These are phyloP conservation scores for Cricetomys ansorgei DNA, from an alignment of 2,113 vertebrate genomes.

Conservation along the genomic window DNA sequence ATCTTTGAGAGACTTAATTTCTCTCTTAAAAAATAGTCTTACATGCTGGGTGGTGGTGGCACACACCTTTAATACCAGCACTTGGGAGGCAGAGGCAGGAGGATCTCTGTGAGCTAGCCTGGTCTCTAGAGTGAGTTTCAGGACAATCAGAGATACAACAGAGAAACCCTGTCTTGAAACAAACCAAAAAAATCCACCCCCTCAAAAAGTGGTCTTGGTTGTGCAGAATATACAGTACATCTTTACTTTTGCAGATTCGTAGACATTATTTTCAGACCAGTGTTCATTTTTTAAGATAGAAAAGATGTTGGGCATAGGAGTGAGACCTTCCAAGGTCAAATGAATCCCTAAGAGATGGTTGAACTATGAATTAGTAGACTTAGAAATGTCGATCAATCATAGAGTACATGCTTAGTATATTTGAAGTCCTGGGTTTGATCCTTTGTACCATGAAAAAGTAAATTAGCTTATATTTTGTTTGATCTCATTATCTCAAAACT, in stretches of 20 bases:
- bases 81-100: too few relatives aligned
- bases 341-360: not conserved
- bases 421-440: not conserved
- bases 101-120: too few relatives aligned
- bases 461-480: constrained; percentile 54
- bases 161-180: too few relatives aligned
- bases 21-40: constrained; percentile 14
- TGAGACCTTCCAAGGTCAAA: not conserved
- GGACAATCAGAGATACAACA: too few relatives aligned
- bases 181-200: too few relatives aligned
- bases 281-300: not conserved
- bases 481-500: constrained; percentile 20
- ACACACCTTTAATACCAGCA: too few relatives aligned
- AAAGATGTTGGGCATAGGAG: not conserved
- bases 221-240: not conserved
- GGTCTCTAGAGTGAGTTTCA: too few relatives aligned
- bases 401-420: not conserved
- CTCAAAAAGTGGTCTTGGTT: too few relatives aligned
- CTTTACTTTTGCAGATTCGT: constrained; percentile 26
- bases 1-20: not conserved
- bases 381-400: not conserved
- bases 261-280: not conserved
- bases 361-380: not conserved
- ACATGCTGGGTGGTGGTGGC: too few relatives aligned
- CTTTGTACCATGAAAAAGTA: not conserved